phyloP scores from a whole-genome alignment of 2,888 invertebrate species.

The Drosophila stalkeri region DNA sequence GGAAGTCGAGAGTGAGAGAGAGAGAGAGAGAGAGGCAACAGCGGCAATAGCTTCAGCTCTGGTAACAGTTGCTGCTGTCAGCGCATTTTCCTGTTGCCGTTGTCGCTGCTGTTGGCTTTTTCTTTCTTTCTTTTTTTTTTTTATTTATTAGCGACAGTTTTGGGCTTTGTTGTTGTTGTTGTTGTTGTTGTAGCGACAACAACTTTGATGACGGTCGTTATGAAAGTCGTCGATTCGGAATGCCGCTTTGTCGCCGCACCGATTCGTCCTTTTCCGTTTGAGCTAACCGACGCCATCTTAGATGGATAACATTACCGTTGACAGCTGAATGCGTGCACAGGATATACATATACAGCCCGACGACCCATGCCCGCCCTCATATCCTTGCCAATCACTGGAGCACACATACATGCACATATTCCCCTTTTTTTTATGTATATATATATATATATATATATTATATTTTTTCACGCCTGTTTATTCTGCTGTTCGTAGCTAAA shows the following conservation, averaged over 20 bases:
- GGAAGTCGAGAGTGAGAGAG: neutral
- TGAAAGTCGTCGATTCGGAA: slow-evolving; percentile 71
- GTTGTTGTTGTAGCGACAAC: slow-evolving; percentile 53
- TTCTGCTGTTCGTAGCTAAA: slow-evolving; percentile 65
- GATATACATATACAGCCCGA: neutral
- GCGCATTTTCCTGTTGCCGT: slow-evolving; percentile 60
- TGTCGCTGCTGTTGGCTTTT: slow-evolving; percentile 35
- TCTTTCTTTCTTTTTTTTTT: slow-evolving; percentile 13
- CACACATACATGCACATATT: neutral
- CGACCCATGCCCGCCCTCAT: neutral
- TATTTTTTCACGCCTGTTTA: slow-evolving; percentile 67
- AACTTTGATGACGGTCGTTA: slow-evolving; percentile 77
- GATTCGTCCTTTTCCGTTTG: neutral
- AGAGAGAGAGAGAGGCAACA: neutral
- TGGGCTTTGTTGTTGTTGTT: slow-evolving; percentile 36
- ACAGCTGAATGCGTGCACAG: slow-evolving; percentile 64
- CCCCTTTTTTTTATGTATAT: too few relatives aligned
- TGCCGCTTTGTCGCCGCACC: slow-evolving; percentile 49
- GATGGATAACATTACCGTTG: slow-evolving; percentile 72
- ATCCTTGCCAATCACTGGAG: slow-evolving; percentile 6
- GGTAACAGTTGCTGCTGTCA: slow-evolving; percentile 66
- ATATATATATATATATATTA: neutral
- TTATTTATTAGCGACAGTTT: slow-evolving; percentile 71
- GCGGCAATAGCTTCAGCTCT: slow-evolving; percentile 19
- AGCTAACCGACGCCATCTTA: slow-evolving; percentile 26